Percentiles rank a stretch among this genome's conserved stretches.
phyloP scores from a whole-genome alignment of 2,797 vertebrate species.

The Myoxocephalus aenaeus region DNA sequence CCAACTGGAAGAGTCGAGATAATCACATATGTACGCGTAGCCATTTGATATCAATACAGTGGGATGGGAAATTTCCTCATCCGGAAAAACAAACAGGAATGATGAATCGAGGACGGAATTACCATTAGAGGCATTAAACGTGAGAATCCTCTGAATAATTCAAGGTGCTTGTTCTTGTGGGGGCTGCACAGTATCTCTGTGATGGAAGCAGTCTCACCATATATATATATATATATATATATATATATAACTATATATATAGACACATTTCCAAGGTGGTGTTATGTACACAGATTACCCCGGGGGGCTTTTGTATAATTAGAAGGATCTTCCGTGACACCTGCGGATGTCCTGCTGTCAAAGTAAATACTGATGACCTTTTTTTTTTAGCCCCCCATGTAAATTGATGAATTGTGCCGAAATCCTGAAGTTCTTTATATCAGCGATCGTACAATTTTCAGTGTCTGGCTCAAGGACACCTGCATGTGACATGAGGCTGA shows the following conservation, averaged over 20 bases:
- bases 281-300: constrained; percentile 26
- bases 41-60: constrained; percentile 71
- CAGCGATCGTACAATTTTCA: neutral
- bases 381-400: neutral
- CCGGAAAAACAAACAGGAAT: constrained; percentile 72
- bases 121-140: constrained; percentile 53
- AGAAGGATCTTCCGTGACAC: neutral
- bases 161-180: constrained; percentile 47
- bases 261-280: constrained; percentile 29
- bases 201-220: constrained; percentile 39
- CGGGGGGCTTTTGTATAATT: constrained; percentile 3
- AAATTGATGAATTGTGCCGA: neutral
- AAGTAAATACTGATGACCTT: constrained; percentile 1
- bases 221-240: neutral
- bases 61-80: constrained; percentile 63
- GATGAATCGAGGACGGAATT: constrained; percentile 66
- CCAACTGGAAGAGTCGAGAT: constrained; percentile 71
- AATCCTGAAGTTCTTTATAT: neutral
- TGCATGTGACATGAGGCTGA: neutral
- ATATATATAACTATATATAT: neutral
- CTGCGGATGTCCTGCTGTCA: neutral
- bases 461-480: neutral
- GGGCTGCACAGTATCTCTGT: constrained; percentile 20
- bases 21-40: constrained; percentile 62
- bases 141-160: constrained; percentile 65